Conservation (phyloP, 2,888 invertebrate genomes). For the Leptothorax acervorum region DNA sequence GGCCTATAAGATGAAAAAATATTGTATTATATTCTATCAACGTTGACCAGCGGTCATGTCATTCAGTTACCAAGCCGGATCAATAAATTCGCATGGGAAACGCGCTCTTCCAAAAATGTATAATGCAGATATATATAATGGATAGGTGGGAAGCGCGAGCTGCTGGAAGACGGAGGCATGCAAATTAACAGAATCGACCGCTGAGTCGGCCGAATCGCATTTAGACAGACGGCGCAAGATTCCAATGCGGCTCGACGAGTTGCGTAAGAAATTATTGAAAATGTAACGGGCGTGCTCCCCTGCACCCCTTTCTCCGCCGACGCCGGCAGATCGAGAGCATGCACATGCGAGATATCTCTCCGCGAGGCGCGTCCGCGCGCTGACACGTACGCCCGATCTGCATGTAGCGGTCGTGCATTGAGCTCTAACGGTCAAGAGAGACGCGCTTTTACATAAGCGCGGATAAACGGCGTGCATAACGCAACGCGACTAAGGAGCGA, state of each 20-base stretch:
- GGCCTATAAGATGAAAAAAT: background rate
- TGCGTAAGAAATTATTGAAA: conserved; percentile 76
- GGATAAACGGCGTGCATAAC: conserved; percentile 60
- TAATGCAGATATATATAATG: background rate
- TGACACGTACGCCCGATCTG: conserved; percentile 72
- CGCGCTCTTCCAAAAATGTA: background rate
- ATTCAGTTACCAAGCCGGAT: background rate
- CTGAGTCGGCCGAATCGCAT: conserved; percentile 43
- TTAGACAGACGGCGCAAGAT: conserved; percentile 21
- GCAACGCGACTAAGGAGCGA: conserved; percentile 44
- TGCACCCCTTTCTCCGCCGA: conserved; percentile 38
- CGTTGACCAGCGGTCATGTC: background rate
- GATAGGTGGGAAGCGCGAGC: background rate
- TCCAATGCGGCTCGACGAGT: conserved; percentile 56
- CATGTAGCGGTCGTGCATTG: conserved; percentile 75
- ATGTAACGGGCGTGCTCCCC: conserved; percentile 67
- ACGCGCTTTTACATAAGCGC: conserved; percentile 67
- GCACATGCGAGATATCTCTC: conserved; percentile 36
- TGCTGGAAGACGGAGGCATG: conserved; percentile 22
- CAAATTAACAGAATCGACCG: conserved; percentile 21
- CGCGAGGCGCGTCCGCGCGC: conserved; percentile 57
- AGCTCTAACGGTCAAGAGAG: conserved; percentile 75
- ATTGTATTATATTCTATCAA: background rate
- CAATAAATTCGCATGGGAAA: background rate
- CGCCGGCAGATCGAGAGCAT: conserved; percentile 27